Percentiles rank a stretch among this genome's conserved stretches.
Evolutionary conservation across 2,113 vertebrate genomes (phyloP).

Genomic region (Pseudorectes ferrugineus): DNA sequence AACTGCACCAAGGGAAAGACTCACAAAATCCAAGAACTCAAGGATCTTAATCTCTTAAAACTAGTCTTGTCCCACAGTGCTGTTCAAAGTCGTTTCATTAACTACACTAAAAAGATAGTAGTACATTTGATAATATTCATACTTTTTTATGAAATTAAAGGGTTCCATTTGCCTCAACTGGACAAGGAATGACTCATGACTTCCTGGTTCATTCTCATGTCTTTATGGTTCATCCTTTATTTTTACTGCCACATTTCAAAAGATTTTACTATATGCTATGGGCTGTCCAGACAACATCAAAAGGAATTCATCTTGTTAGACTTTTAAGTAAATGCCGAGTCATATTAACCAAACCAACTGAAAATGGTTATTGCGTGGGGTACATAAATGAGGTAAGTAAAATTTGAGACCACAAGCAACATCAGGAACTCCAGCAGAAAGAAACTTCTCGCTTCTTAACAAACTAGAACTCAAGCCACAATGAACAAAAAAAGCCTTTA

Average conservation of each 20-base stretch:
- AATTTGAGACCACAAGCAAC: not conserved
- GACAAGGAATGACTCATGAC: not conserved
- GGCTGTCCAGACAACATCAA: not conserved
- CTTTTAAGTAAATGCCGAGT: not conserved
- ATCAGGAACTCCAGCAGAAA: not conserved
- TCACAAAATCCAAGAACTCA: not conserved
- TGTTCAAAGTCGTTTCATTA: not conserved
- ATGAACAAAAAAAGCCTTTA: not conserved
- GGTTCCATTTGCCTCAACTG: not conserved
- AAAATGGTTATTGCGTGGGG: not conserved
- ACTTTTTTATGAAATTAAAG: not conserved
- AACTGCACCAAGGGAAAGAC: not conserved
- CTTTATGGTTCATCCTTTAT: not conserved
- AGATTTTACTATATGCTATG: not conserved
- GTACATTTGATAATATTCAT: not conserved
- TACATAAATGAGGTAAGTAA: not conserved
- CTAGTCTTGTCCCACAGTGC: not conserved
- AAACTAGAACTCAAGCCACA: not conserved
- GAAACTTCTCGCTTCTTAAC: not conserved
- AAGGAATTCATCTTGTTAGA: not conserved
- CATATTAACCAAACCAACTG: not conserved
- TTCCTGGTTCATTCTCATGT: not conserved
- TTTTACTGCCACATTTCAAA: not conserved
- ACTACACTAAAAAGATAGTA: not conserved
- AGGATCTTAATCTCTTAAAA: not conserved